Evolutionary conservation across 2,888 invertebrate species (phyloP), one percentile per base, ranked within the genome.

Genomic region (Exocentrus adspersus): DNA sequence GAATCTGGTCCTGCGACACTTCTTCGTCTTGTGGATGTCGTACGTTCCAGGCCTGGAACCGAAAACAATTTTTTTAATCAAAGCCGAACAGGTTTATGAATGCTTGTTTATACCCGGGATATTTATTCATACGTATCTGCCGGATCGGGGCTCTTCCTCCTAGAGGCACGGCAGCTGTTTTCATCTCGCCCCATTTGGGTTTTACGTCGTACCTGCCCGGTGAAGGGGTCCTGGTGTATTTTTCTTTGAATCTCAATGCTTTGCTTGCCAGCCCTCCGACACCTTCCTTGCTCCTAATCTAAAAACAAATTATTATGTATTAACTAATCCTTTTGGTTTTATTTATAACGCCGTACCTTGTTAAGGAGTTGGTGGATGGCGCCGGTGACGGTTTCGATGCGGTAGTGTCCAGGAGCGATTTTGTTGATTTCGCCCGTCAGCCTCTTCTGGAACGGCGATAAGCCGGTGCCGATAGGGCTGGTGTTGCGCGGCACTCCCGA

Each of bases 1-100:
- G 60, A 82, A 82, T 20, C 71, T 71, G n/a, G 83, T 80, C 64
- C 76, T 69, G 30, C 75, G 59, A 62, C 78, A 79, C 64, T 74
- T 71, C 56, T 59, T 64, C 1, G 28, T 62, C 57, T 66, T 65
- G 14, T 51, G 48, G 7, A 67, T 53, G 14, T 75, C 64, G 61
- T 82, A 81, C 2, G 77, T 75, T 4, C 78, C 79, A 9, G 80
- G 80, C 0, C 81, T 80, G 61, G 52, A 73, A 72, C 41, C 2
- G 14, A 2, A 12, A 12, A 37, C 3, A 2, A 12, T n/a, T n/a
- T n/a, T n/a, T n/a, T n/a, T n/a, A 37, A 37, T 37, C 3, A 37
- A 3, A 9, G 24, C 7, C 24, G 7, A 24, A 24, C 24, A 9
- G 4, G 10, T 37, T 12, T 37, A 37, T n/a, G n/a, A n/a, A n/a